Conservation (phyloP, 2,888 invertebrate genomes). For the Lithophane socia region DNA sequence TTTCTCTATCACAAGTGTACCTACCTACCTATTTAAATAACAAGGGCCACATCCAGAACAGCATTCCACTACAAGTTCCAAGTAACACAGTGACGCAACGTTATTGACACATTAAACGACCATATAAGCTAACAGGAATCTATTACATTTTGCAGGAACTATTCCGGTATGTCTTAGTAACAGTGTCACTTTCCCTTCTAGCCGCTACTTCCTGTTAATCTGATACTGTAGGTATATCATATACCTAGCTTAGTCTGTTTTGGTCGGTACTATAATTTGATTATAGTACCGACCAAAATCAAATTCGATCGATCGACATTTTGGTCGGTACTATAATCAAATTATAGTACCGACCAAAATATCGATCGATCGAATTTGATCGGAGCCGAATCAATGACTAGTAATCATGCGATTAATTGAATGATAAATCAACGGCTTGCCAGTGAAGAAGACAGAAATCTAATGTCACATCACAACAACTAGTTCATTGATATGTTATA, state of each 20-base stretch:
- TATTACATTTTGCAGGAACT: constrained; percentile 55
- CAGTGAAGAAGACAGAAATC: background rate
- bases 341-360: no score
- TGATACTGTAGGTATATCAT: constrained; percentile 26
- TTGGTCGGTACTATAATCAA: background rate
- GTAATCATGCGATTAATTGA: background rate
- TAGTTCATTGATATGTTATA: background rate
- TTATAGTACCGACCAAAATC: no score
- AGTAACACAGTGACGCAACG: constrained; percentile 32
- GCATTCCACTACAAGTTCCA: constrained; percentile 31
- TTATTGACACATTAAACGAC: constrained; percentile 41
- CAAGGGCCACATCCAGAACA: constrained; percentile 17
- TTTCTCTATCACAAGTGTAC: background rate
- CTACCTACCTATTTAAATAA: background rate
- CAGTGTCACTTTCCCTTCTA: constrained; percentile 49
- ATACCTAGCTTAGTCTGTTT: background rate
- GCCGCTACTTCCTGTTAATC: constrained; percentile 44
- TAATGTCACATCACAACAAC: background rate
- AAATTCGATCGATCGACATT: no score
- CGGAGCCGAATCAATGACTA: no score
- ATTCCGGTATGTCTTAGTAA: constrained; percentile 37
- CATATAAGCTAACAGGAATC: constrained; percentile 45
- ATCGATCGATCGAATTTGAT: no score
- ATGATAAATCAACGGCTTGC: background rate
- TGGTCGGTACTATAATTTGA: background rate